Evolutionary conservation across 92 coral and sea anemone species (phyloP), one percentile per base, ranked within the genome.

Genomic region (Scolanthus callimorphus): DNA sequence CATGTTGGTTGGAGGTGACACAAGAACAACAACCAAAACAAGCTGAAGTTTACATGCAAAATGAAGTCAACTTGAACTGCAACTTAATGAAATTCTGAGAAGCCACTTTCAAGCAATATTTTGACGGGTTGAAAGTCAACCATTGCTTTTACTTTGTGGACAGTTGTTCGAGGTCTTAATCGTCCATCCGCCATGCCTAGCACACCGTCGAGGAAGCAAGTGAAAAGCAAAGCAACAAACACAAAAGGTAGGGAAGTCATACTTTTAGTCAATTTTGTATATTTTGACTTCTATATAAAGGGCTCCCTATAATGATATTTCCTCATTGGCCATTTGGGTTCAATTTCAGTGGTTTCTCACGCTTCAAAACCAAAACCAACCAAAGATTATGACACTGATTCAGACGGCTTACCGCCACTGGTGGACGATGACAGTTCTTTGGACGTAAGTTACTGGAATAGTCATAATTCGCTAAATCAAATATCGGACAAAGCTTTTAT

Each of bases 1-100:
- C 75, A 68, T 68, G 27, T 68, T 68, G 75, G 37, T 26, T 39
- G 44, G 29, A 29, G 12, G 29, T 61, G 49, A n/a, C n/a, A n/a
- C n/a, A n/a, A n/a, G n/a, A n/a, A n/a, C n/a, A n/a, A n/a, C n/a
- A n/a, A n/a, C n/a, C n/a, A n/a, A n/a, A n/a, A n/a, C n/a, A n/a
- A n/a, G n/a, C n/a, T n/a, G n/a, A n/a, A n/a, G n/a, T n/a, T n/a
- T n/a, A n/a, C n/a, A n/a, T n/a, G n/a, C n/a, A n/a, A n/a, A n/a
- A 34, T 34, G 43, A 34, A 6, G 15, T 34, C 43, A 34, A 34
- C 43, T 15, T 34, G 15, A 34, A 34, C 43, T 6, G 9, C 6
- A 34, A 34, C 6, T 34, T 15, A 34, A 34, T 6, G 43, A 34
- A 34, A 6, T 6, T 6, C 43, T 34, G 43, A 6, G 15, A 34